Conservation (phyloP, 2,888 invertebrate species). For the Thyatira batis region DNA sequence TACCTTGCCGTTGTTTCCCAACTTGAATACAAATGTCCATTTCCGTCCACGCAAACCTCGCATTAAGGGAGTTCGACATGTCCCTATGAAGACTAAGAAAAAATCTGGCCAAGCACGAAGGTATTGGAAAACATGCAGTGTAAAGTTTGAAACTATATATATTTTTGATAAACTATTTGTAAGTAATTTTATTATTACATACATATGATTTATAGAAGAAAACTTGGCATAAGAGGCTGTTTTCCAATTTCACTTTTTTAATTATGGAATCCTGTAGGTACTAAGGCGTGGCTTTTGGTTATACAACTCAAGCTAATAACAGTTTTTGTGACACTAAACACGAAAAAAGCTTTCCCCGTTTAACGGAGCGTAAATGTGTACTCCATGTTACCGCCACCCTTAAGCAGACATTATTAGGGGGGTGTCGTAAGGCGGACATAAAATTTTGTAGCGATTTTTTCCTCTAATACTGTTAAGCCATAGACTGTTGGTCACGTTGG, state of each 20-base stretch:
- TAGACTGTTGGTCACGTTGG: conserved; percentile 69
- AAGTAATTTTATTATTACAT: no score
- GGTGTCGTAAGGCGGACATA: conserved; percentile 72
- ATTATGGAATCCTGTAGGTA: conserved; percentile 29
- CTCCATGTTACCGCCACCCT: conserved; percentile 78
- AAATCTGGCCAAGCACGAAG: conserved; percentile 21
- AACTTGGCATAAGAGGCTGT: no score
- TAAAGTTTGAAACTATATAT: no score
- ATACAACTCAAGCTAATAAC: conserved; percentile 80
- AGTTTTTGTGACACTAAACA: conserved; percentile 82
- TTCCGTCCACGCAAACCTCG: conserved; percentile 75
- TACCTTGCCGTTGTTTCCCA: conserved; percentile 61
- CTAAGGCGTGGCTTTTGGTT: conserved; percentile 47
- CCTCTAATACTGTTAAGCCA: conserved; percentile 66
- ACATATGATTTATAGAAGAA: no score
- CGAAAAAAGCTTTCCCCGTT: conserved; percentile 81
- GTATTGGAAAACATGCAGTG: conserved; percentile 9
- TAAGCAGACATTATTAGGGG: conserved; percentile 81
- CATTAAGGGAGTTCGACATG: conserved; percentile 73
- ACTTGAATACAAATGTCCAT: conserved; percentile 73
- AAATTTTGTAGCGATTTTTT: conserved; percentile 80
- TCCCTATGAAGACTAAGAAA: conserved; percentile 41
- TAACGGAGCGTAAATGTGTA: conserved; percentile 82
- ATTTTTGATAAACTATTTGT: no score
- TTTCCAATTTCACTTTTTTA: conserved; percentile 3